Conservation (phyloP, 37 sponge, comb jelly and placozoan species). For the Crambe crambe region DNA sequence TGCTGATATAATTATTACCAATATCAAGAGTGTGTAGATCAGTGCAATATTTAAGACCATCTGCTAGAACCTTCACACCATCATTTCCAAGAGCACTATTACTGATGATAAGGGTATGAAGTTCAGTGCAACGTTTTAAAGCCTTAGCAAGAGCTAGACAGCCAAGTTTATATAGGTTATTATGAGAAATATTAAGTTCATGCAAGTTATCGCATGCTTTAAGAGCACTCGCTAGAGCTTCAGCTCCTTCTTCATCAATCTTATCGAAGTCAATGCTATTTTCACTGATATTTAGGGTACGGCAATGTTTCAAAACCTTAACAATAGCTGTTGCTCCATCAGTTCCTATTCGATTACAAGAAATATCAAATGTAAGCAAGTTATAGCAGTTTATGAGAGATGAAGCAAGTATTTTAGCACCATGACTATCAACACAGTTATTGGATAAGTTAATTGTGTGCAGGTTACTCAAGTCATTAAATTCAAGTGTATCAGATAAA, state of each 20-base stretch:
- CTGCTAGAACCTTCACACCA: background rate
- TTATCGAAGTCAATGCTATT: background rate
- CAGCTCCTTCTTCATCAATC: background rate
- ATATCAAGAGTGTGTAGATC: too few relatives aligned
- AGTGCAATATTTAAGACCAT: background rate
- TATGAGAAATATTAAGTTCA: background rate
- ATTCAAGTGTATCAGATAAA: too few relatives aligned
- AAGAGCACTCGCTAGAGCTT: background rate
- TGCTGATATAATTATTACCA: too few relatives aligned
- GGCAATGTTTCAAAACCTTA: background rate
- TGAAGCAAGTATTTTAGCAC: background rate
- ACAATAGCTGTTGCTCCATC: background rate
- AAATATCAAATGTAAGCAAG: background rate
- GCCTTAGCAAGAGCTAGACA: background rate
- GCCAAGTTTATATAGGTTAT: background rate
- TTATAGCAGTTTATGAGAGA: background rate
- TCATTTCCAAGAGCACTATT: background rate
- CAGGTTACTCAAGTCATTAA: background rate
- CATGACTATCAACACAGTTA: background rate
- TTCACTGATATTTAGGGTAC: background rate
- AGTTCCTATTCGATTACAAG: background rate
- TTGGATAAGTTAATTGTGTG: background rate
- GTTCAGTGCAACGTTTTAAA: background rate
- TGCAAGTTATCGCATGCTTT: background rate
- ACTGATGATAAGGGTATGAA: background rate